Evolutionary conservation across 2,888 invertebrate species (phyloP).

Genomic region (Rotaria macrura): DNA sequence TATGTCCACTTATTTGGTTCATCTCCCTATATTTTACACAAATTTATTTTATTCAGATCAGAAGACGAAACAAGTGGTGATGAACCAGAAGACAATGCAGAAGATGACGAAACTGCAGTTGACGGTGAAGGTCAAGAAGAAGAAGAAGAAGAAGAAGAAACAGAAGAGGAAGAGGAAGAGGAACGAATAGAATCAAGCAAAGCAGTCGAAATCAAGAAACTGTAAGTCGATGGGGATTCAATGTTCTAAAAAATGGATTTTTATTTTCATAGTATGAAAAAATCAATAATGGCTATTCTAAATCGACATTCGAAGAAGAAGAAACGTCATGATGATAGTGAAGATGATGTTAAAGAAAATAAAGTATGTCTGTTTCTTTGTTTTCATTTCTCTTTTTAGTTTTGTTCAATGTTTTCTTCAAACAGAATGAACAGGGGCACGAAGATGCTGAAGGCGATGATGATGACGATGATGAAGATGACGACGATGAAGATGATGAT

Average conservation of each 20-base stretch:
- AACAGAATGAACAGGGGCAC: constrained; percentile 40
- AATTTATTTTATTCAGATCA: background rate
- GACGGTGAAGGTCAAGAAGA: constrained; percentile 39
- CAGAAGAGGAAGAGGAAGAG: constrained; percentile 45
- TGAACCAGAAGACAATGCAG: background rate
- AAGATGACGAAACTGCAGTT: background rate
- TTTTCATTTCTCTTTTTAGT: constrained; percentile 36
- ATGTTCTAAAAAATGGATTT: constrained; percentile 20
- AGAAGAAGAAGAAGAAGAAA: constrained; percentile 49
- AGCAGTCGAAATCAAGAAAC: constrained; percentile 52
- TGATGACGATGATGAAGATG: constrained; percentile 43
- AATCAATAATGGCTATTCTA: constrained; percentile 35
- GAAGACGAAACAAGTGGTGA: background rate
- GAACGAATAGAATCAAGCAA: constrained; percentile 44
- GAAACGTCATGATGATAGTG: constrained; percentile 37
- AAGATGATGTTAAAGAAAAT: constrained; percentile 38
- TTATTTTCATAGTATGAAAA: background rate
- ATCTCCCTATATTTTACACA: background rate
- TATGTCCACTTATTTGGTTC: too few species aligned
- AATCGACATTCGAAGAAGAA: constrained; percentile 38
- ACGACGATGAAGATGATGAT: constrained; percentile 29
- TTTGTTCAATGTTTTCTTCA: constrained; percentile 28
- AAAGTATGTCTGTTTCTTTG: constrained; percentile 40
- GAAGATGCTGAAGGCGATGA: constrained; percentile 39
- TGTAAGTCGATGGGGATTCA: constrained; percentile 47